Base-by-base conservation (phyloP, 1,140 invertebrate genomes). In the Paraescarpia echinospica region DNA sequence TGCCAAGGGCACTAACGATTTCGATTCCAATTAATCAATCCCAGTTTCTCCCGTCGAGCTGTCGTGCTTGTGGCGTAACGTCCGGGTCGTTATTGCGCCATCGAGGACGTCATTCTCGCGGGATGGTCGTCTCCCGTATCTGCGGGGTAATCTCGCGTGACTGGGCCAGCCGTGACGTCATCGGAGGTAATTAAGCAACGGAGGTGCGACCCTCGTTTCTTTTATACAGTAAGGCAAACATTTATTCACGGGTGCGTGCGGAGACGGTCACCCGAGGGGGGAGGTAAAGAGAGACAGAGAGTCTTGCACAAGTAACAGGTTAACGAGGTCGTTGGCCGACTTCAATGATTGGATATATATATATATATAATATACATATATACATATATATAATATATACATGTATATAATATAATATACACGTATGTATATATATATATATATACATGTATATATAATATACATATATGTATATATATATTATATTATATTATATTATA, bases 1-100 rank as follows among this genome's bases (percentile, higher is more conserved):
- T 77, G 59, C 59, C 59, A 77, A 77, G 59, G 59, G 59, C 59
- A 77, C 59, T 77, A 77, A 77, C 59, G 59, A 77, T 77, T 77
- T 77, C 59, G 59, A 77, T 77, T 77, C 59, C 59, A 77, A 77
- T 77, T 77, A 77, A 77, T 77, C 59, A 77, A 77, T 77, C 59
- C 59, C 18, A 77, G 59, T 77, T 77, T 27, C 0, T 31, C 59
- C 59, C 59, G 59, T 27, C 59, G 59, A 77, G 59, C 59, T 77
- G 59, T 77, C 59, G 59, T 77, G 2, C 59, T 77, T 77, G 59
- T 77, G 59, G 22, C 59, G 59, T 77, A 77, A 77, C 59, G 14
- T 77, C 59, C 59, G 59, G 59, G 18, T 77, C 59, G 59, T 77
- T 77, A 77, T 77, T 77, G 59, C 59, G 59, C 59, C 59, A 77